These are phyloP conservation scores for Bettongia penicillata DNA, from an alignment of 2,113 vertebrate species.

Conservation along the genomic window DNA sequence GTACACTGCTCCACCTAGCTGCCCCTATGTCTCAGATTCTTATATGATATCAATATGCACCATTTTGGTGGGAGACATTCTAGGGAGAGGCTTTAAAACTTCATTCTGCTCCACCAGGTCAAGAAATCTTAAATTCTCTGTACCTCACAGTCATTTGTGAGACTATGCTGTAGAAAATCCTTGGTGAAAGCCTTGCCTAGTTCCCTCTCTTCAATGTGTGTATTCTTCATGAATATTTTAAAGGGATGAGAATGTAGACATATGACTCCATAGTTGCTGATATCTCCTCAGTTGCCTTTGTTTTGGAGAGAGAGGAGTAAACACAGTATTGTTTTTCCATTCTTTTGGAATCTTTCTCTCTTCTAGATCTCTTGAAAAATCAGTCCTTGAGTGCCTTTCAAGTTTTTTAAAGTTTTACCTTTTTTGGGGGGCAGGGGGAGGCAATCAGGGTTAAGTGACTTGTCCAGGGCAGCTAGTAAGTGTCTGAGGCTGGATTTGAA, in stretches of 20 bases:
- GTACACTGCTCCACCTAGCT: no score
- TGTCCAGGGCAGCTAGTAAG: no score
- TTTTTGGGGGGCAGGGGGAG: no score
- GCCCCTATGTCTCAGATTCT: background rate
- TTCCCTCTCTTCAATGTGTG: background rate
- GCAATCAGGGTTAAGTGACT: no score
- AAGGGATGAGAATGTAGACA: background rate
- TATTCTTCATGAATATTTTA: background rate
- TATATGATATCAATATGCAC: background rate
- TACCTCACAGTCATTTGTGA: background rate
- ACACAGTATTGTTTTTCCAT: background rate
- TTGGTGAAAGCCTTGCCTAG: background rate
- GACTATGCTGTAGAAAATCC: background rate
- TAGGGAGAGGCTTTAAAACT: background rate
- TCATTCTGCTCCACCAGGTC: background rate
- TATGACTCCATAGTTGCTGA: background rate
- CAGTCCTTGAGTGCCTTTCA: background rate
- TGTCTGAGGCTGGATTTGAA: no score
- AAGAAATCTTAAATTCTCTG: background rate
- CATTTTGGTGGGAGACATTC: background rate
- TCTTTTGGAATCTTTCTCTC: background rate
- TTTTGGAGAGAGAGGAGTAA: background rate
- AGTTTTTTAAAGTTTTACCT: no score
- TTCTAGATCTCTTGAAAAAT: background rate
- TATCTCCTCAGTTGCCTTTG: background rate